Conservation (phyloP, 2,797 vertebrate genomes). For the Channallabes apus region DNA sequence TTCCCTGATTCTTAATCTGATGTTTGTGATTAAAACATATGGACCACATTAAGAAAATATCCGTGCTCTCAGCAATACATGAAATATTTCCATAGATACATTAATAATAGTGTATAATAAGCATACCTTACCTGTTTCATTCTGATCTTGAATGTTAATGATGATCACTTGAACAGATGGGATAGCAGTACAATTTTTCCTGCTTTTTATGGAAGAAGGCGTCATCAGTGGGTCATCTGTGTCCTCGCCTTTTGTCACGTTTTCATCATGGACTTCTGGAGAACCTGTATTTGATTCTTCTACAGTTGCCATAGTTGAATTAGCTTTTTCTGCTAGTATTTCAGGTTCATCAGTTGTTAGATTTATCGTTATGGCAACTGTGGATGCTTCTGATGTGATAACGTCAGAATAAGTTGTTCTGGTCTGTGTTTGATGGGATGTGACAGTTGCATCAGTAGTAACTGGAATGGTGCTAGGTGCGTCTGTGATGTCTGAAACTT, state of each 20-base stretch:
- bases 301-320: slow-evolving; percentile 66
- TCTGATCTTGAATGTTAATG: slow-evolving; percentile 61
- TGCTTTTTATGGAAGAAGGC: slow-evolving; percentile 47
- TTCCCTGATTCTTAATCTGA: neutral
- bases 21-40: neutral
- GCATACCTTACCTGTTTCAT: slow-evolving; percentile 33
- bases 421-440: slow-evolving; percentile 23
- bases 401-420: neutral
- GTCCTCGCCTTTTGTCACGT: slow-evolving; percentile 59
- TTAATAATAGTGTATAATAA: neutral
- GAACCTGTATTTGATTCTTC: slow-evolving; percentile 73
- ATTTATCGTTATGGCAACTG: slow-evolving; percentile 31
- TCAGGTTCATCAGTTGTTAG: slow-evolving; percentile 44
- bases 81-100: neutral
- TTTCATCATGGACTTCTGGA: slow-evolving; percentile 61
- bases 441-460: slow-evolving; percentile 21
- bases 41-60: neutral
- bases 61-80: neutral
- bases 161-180: slow-evolving; percentile 72
- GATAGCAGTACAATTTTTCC: slow-evolving; percentile 51
- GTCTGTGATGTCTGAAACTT: slow-evolving; percentile 31
- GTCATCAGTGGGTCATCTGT: slow-evolving; percentile 70
- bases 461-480: neutral
- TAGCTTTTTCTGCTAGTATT: slow-evolving; percentile 66
- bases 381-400: slow-evolving; percentile 19